phyloP scores from a whole-genome alignment of 2,113 vertebrate genomes.

The Gadus macrocephalus region DNA sequence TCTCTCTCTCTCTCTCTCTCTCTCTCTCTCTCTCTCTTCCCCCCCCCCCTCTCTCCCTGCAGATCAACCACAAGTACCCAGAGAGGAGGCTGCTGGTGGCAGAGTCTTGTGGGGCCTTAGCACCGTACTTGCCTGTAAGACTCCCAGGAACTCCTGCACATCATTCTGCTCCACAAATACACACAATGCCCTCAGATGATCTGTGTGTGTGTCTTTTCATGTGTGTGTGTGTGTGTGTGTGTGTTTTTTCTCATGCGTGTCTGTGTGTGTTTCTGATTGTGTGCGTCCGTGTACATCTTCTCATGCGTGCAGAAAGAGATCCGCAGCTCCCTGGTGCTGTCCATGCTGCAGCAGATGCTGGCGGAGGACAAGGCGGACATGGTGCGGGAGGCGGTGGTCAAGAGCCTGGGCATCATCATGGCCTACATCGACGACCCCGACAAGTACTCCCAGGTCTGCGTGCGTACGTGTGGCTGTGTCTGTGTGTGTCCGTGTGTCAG shows the following conservation, averaged over 20 bases:
- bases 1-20: not conserved
- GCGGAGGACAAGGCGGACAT: slow-evolving; percentile 97
- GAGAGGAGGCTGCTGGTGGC: slow-evolving; percentile 95
- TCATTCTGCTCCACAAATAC: not conserved
- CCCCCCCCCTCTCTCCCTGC: slow-evolving; percentile 26
- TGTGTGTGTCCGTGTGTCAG: not conserved
- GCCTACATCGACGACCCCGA: slow-evolving; percentile 96
- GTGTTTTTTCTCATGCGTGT: too few relatives aligned
- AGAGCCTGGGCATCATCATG: slow-evolving; percentile 97
- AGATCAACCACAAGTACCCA: slow-evolving; percentile 99
- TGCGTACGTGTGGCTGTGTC: slow-evolving; percentile 6
- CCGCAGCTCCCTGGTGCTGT: slow-evolving; percentile 94
- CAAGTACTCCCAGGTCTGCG: slow-evolving; percentile 91
- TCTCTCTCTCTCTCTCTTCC: not conserved
- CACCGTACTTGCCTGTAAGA: slow-evolving; percentile 94
- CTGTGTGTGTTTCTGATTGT: too few relatives aligned
- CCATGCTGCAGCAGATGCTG: slow-evolving; percentile 98
- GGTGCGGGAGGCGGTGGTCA: slow-evolving; percentile 98
- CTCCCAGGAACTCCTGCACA: too few relatives aligned
- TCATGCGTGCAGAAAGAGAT: slow-evolving; percentile 87
- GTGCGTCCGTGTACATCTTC: too few relatives aligned
- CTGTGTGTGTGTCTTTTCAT: too few relatives aligned
- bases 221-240: too few relatives aligned
- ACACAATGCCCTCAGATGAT: not conserved
- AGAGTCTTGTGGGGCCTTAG: slow-evolving; percentile 94